Base-by-base conservation (phyloP, 2,888 invertebrate species). In the Ditula angustiorana region DNA sequence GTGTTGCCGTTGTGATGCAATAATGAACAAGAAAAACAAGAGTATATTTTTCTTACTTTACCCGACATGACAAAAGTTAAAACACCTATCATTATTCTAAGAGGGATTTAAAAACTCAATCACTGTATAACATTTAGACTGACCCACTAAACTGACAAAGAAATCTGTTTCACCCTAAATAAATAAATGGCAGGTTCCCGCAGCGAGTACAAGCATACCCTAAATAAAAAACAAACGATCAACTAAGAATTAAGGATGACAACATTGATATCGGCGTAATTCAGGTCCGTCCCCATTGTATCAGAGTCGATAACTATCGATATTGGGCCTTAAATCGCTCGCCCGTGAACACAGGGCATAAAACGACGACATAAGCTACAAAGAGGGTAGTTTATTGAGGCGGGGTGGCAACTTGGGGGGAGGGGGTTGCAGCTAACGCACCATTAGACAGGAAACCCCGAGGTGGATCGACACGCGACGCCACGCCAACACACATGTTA, bases 391-490 rank as follows among this genome's bases (percentile, higher is more conserved):
- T 81, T 81, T 82, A 80, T 79, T 74, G 82, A 77, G 77, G 74
- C 74, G 72, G 68, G 72, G 67, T 67, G 64, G 66, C 74, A 75
- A 66, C n/a, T n/a, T n/a, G 62, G 66, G 71, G 47, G 69, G 68
- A 68, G 68, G 77, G 73, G 79, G 78, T 74, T 77, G 69, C 61
- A 66, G 73, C 77, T 79, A 85, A 88, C 90, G 90, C 90, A 85
- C 90, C 91, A 92, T 92, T 92, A 92, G 89, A 75, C 85, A 80
- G 79, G 77, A 74, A 80, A 80, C 81, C 82, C 81, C 77, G 79
- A 78, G 82, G 81, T 85, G 78, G 76, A 74, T 72, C 81, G 76
- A 82, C 89, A 88, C 87, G 87, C 87, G 86, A 86, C 80, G 77
- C 77, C 49, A 47, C 80, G 71, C 58, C 64, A 59, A 63, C 69